These are phyloP conservation scores for Dromaius novaehollandiae DNA, from an alignment of 2,113 vertebrate genomes.

Conservation along the genomic window DNA sequence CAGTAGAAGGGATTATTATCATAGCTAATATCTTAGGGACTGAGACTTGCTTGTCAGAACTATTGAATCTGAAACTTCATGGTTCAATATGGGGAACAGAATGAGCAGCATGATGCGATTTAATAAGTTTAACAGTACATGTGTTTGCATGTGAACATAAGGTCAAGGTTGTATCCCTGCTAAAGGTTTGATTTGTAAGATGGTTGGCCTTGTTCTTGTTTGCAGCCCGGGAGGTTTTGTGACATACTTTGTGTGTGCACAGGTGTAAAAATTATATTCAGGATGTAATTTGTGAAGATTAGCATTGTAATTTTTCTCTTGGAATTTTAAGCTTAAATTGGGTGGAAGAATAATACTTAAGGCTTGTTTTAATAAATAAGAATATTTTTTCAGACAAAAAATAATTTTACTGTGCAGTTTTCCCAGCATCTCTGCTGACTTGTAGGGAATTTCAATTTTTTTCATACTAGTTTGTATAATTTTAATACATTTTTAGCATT, in stretches of 20 bases:
- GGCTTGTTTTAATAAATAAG: neutral
- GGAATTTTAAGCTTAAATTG: neutral
- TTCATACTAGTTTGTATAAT: neutral
- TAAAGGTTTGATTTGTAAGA: neutral
- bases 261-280: neutral
- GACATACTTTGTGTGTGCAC: neutral
- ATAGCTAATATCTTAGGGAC: neutral
- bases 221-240: neutral
- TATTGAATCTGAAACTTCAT: neutral
- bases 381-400: neutral
- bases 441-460: neutral
- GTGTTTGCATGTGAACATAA: neutral
- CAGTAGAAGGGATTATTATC: conserved; percentile 24
- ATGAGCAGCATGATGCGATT: neutral
- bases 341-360: neutral
- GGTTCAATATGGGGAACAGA: neutral
- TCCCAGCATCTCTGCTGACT: neutral
- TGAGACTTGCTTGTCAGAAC: neutral
- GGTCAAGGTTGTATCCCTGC: neutral
- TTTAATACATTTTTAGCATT: neutral
- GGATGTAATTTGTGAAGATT: neutral
- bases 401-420: neutral
- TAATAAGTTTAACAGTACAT: neutral
- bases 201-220: neutral
- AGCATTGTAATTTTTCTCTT: neutral